Percentiles rank a stretch among this genome's conserved stretches.
phyloP scores from a whole-genome alignment of 92 coral and sea anemone species.

The Actinostola sp. region DNA sequence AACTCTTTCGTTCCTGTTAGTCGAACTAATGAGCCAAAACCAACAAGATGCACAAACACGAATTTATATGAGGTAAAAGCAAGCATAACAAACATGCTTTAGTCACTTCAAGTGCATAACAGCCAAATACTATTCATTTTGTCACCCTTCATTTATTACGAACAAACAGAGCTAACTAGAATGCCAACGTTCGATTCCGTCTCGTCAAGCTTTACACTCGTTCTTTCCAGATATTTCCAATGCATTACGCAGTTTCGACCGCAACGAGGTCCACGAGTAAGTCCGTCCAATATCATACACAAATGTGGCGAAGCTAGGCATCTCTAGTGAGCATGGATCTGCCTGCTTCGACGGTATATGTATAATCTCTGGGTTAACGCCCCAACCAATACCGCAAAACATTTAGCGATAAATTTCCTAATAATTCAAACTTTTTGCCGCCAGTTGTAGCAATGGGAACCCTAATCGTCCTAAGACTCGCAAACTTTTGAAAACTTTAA shows the following conservation, averaged over 20 bases:
- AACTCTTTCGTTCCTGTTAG: neutral
- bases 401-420: conserved; percentile 6
- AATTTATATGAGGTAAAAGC: neutral
- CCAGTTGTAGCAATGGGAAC: neutral
- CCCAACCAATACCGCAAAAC: conserved; percentile 36
- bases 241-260: neutral
- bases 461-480: neutral
- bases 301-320: neutral
- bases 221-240: neutral
- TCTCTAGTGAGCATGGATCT: neutral
- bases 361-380: conserved; percentile 15
- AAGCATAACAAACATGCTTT: neutral
- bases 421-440: conserved; percentile 9
- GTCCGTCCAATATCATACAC: neutral
- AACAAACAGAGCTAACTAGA: conserved; percentile 27
- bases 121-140: conserved; percentile 44
- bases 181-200: conserved; percentile 16
- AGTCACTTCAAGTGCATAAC: conserved; percentile 25
- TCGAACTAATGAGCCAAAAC: neutral
- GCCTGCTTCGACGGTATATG: neutral
- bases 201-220: neutral
- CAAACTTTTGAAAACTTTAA: conserved; percentile 5
- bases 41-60: neutral
- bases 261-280: neutral
- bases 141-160: conserved; percentile 37